Evolutionary conservation across 1,140 invertebrate species (phyloP), one percentile per base, ranked within the genome.

Genomic region (Microplitis mediator): DNA sequence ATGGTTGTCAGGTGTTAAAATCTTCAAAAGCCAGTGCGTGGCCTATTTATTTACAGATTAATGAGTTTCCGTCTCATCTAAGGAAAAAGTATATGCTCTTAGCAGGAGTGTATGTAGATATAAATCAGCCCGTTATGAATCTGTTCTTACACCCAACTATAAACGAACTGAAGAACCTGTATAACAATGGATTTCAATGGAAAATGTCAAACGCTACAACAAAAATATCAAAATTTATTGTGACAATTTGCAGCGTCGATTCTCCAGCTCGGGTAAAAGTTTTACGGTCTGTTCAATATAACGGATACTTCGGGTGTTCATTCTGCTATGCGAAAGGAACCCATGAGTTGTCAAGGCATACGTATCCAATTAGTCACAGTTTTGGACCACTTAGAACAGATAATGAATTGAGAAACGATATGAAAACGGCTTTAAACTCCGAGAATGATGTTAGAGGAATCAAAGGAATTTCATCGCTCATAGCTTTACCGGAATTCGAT

Each of bases 11-110:
- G 34, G 56, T 74, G 14, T 54, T 16, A 9, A 66, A 74, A 36
- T 71, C 61, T 9, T 70, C 61, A 51, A 67, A 71, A 32, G 54
- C 68, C 2, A 71, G 23, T 31, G 68, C 73, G 5, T 74, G 69
- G 73, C 69, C 74, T 8, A 11, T 75, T 51, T 62, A 63, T 56
- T 13, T 71, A 34, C 45, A 65, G 34, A 54, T 75, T 16, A 75
- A 75, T 36, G 69, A 74, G 52, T 11, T 74, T 3, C 64, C 73
- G 3, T 69, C 73, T 13, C 67, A 60, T 13, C 32, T 56, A 14
- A 60, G 73, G 11, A 65, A 66, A 60, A 69, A 63, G 14, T 31
- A 67, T 62, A 71, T 71, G 52, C 64, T 71, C 4, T 23, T 74
- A 6, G 73, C 63, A n/a, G 73, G 34, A 36, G 50, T 74, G 11